Conservation (phyloP, 2,888 invertebrate species). For the Euzophera pinguis region DNA sequence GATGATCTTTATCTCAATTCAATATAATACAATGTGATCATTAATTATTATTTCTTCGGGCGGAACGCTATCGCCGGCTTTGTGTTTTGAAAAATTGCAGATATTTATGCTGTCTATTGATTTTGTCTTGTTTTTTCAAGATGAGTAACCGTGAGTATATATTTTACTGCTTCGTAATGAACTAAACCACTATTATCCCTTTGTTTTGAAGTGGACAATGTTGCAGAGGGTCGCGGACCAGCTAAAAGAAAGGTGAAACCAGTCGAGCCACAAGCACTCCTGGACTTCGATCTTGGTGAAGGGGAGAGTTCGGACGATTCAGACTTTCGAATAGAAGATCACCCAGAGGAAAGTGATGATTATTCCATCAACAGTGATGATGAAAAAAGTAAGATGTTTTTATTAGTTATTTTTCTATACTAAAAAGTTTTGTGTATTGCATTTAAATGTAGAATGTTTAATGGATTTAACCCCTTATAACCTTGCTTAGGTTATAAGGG, state of each 20-base stretch:
- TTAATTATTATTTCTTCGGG: no score
- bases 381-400: conserved; percentile 71
- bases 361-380: conserved; percentile 84
- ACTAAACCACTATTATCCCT: neutral
- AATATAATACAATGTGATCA: no score
- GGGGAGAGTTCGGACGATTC: conserved; percentile 97
- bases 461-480: no score
- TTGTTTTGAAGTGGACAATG: conserved; percentile 1
- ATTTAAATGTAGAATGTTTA: no score
- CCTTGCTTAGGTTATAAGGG: no score
- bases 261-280: conserved; percentile 85
- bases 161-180: neutral
- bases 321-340: conserved; percentile 94
- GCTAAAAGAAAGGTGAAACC: conserved; percentile 91
- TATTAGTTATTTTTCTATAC: no score
- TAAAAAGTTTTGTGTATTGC: no score
- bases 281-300: conserved; percentile 92
- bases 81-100: neutral
- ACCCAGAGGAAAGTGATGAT: conserved; percentile 89
- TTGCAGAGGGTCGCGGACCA: conserved; percentile 81
- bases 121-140: conserved; percentile 26
- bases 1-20: no score
- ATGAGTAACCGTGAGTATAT: conserved; percentile 32
- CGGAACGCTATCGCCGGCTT: neutral
- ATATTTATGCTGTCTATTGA: neutral